Evolutionary conservation across 1,140 invertebrate genomes (phyloP).

Genomic region (Drosophila sp.): DNA sequence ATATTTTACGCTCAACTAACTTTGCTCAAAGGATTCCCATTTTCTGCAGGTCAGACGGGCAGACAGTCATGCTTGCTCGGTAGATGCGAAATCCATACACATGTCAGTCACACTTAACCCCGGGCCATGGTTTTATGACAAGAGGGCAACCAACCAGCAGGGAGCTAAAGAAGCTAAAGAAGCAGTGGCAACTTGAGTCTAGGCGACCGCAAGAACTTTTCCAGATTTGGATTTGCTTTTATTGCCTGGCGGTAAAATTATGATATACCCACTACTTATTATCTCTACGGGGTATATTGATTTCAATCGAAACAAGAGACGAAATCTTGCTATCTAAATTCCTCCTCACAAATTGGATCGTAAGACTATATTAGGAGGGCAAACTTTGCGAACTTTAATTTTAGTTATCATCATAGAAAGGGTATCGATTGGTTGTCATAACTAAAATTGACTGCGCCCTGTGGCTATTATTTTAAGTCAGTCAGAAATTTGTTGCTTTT

Average conservation of each 20-base stretch:
- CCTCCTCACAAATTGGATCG: too few species aligned
- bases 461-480: constrained; percentile 60
- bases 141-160: constrained; percentile 20
- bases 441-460: background rate
- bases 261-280: constrained; percentile 3
- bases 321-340: too few species aligned
- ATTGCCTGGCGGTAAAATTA: constrained; percentile 72
- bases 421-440: background rate
- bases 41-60: constrained; percentile 37
- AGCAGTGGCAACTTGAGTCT: constrained; percentile 4
- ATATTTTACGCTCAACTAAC: constrained; percentile 73
- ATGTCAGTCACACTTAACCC: constrained; percentile 79
- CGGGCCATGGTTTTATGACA: constrained; percentile 39
- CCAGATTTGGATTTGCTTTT: constrained; percentile 70
- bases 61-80: constrained; percentile 3
- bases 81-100: constrained; percentile 70
- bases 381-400: too few species aligned
- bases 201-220: constrained; percentile 30
- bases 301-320: too few species aligned
- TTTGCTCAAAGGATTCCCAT: constrained; percentile 55
- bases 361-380: too few species aligned
- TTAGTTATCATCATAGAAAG: background rate
- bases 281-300: background rate
- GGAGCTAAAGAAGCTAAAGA: constrained; percentile 16
- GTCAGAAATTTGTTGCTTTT: constrained; percentile 52